phyloP scores from a whole-genome alignment of 2,888 invertebrate species.

The Andrena hattorfiana region DNA sequence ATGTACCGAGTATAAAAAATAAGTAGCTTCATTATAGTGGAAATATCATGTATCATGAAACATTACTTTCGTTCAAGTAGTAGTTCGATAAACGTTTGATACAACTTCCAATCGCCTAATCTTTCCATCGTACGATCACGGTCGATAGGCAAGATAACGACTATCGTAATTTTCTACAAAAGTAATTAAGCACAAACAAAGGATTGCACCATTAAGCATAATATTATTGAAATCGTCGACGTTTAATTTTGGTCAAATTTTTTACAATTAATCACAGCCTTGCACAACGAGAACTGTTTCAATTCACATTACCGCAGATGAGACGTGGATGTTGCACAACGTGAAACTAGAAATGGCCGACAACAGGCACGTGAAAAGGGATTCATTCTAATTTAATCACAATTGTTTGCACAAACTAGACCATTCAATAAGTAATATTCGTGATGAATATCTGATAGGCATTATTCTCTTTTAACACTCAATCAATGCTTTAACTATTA shows the following conservation, averaged over 20 bases:
- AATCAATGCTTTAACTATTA: not conserved
- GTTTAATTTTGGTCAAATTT: not conserved
- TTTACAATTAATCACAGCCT: not conserved
- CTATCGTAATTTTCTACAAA: conserved; percentile 1
- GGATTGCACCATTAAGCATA: not conserved
- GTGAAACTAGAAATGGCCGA: not conserved
- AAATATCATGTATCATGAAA: not conserved
- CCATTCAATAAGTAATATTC: no score
- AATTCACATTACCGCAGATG: not conserved
- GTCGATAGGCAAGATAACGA: conserved; percentile 18
- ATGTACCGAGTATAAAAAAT: no score
- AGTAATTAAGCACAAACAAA: not conserved
- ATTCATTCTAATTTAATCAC: not conserved
- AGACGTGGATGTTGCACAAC: not conserved
- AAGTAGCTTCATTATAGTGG: no score
- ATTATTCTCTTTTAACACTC: not conserved
- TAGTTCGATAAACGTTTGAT: not conserved
- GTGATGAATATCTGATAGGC: no score
- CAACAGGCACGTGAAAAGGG: not conserved
- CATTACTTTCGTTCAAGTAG: not conserved
- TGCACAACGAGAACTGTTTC: not conserved
- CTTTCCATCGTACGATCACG: conserved; percentile 4
- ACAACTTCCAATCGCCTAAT: conserved; percentile 13
- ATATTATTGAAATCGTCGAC: not conserved
- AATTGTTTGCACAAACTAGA: no score